These are phyloP conservation scores for Drosophila subobscura DNA, from an alignment of 1,140 invertebrate species.

Conservation along the genomic window DNA sequence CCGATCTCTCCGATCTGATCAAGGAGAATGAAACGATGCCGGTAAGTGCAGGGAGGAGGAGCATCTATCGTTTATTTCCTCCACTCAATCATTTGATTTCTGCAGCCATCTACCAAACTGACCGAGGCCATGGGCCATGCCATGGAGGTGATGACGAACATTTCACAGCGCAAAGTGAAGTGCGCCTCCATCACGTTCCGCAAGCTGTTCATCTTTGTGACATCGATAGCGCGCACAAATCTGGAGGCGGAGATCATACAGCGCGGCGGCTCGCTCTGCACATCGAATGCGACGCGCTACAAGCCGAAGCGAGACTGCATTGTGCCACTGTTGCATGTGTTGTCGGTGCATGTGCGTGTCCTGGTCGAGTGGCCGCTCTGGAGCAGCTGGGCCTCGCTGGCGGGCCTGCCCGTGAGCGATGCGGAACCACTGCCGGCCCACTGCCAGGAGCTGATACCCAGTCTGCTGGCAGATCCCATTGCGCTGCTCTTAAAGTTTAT, in stretches of 20 bases:
- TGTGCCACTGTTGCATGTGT: slow-evolving; percentile 94
- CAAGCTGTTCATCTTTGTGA: slow-evolving; percentile 94
- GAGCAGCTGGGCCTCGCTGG: slow-evolving; percentile 87
- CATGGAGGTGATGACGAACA: slow-evolving; percentile 96
- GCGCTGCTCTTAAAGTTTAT: slow-evolving; percentile 94
- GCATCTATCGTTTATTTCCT: not conserved
- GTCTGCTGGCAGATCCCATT: slow-evolving; percentile 91
- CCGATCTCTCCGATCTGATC: slow-evolving; percentile 87
- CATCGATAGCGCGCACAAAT: slow-evolving; percentile 95
- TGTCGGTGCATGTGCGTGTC: slow-evolving; percentile 92
- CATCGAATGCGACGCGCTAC: slow-evolving; percentile 85
- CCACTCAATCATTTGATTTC: not conserved
- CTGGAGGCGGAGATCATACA: slow-evolving; percentile 96
- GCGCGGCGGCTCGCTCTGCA: slow-evolving; percentile 90
- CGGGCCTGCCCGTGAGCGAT: slow-evolving; percentile 84
- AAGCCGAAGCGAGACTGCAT: slow-evolving; percentile 94
- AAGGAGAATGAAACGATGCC: slow-evolving; percentile 88
- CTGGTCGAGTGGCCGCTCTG: slow-evolving; percentile 88
- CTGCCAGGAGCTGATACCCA: slow-evolving; percentile 79
- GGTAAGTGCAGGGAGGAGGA: slow-evolving; percentile 83
- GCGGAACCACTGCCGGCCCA: slow-evolving; percentile 74
- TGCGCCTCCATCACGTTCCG: slow-evolving; percentile 87
- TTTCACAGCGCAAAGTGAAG: slow-evolving; percentile 85
- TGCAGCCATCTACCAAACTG: slow-evolving; percentile 86
- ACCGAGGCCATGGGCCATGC: slow-evolving; percentile 92